phyloP scores from a whole-genome alignment of 1,140 invertebrate genomes.

The Drosophila paulistorum region DNA sequence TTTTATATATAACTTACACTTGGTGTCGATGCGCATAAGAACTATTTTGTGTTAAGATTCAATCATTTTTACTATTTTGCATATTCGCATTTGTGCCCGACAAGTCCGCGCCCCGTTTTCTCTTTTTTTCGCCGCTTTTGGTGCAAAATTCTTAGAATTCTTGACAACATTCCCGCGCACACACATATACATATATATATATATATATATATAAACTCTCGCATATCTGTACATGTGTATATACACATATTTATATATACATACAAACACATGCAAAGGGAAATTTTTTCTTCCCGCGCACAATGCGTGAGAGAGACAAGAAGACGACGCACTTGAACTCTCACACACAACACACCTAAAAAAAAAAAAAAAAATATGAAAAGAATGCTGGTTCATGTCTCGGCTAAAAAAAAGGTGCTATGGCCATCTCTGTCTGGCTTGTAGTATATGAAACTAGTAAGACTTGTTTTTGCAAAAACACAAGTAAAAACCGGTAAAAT shows the following conservation, averaged over 20 bases:
- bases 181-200: conserved; percentile 29
- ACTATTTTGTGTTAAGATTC: conserved; percentile 3
- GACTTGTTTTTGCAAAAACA: conserved; percentile 74
- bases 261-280: conserved; percentile 39
- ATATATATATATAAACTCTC: conserved; percentile 30
- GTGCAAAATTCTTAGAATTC: conserved; percentile 79
- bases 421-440: conserved; percentile 31
- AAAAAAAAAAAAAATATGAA: conserved; percentile 3
- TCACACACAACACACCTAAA: conserved; percentile 69
- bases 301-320: conserved; percentile 16
- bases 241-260: conserved; percentile 25
- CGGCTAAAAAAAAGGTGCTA: conserved; percentile 49
- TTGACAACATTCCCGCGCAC: conserved; percentile 77
- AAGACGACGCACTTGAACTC: conserved; percentile 51
- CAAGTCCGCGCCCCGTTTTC: conserved; percentile 32
- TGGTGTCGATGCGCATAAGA: conserved; percentile 12
- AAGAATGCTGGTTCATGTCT: conserved; percentile 53
- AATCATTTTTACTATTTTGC: conserved; percentile 1
- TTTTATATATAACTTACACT: neutral
- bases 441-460: conserved; percentile 62
- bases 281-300: conserved; percentile 22
- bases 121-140: conserved; percentile 35
- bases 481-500: conserved; percentile 72
- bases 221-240: conserved; percentile 51
- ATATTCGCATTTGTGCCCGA: no score